Percentiles rank a stretch among this genome's conserved stretches.
Conservation (phyloP, 92 coral and sea anemone species). For the Epizoanthus illoricatus region DNA sequence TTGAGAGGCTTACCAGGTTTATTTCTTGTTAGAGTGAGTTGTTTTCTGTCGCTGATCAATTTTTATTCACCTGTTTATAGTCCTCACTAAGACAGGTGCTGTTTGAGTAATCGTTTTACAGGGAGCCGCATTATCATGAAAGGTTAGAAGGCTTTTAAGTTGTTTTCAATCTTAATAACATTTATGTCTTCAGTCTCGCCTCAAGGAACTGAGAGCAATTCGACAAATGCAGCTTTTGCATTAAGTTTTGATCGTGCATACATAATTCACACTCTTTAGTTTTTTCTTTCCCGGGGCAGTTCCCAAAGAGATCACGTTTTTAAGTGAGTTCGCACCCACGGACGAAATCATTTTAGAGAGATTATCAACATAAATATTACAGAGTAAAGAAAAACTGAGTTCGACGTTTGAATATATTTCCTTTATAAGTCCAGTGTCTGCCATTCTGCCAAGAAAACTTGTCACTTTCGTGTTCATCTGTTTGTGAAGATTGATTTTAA, state of each 20-base stretch:
- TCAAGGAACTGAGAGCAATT: constrained; percentile 11
- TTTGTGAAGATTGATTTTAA: too few relatives aligned
- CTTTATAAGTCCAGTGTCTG: neutral
- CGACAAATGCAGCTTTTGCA: constrained; percentile 5
- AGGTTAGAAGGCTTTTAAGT: constrained; percentile 36
- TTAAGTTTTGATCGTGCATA: neutral
- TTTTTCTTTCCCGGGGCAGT: neutral
- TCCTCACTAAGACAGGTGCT: constrained; percentile 11
- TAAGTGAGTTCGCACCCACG: neutral
- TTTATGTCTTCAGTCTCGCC: constrained; percentile 14
- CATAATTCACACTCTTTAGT: neutral
- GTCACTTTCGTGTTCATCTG: neutral
- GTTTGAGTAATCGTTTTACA: constrained; percentile 13
- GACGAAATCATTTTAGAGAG: neutral
- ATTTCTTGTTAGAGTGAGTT: too few relatives aligned
- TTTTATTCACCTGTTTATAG: constrained; percentile 9
- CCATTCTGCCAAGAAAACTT: neutral
- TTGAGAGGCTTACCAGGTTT: neutral
- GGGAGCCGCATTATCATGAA: constrained; percentile 3
- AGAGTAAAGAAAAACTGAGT: neutral
- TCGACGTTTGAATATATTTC: neutral
- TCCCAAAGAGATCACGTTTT: neutral
- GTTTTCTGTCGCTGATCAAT: neutral
- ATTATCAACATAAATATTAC: neutral
- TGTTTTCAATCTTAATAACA: constrained; percentile 31